phyloP scores from a whole-genome alignment of 1,140 invertebrate species.

The Aphaenogaster floridana region DNA sequence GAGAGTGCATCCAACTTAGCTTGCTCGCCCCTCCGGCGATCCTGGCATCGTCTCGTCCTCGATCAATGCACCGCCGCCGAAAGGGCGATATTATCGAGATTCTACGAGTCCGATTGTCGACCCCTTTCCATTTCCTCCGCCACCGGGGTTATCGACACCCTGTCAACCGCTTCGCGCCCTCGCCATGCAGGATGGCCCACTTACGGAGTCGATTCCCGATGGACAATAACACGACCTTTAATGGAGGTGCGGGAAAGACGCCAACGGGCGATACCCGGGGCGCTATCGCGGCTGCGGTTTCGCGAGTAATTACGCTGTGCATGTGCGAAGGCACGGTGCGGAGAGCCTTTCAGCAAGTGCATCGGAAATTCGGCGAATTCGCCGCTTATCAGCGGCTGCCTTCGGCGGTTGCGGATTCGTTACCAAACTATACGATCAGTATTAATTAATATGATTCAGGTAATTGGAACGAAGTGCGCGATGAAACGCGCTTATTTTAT shows the following conservation, averaged over 20 bases:
- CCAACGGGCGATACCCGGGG: conserved; percentile 17
- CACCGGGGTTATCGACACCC: conserved; percentile 76
- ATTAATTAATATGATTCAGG: conserved; percentile 26
- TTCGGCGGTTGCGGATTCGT: conserved; percentile 8
- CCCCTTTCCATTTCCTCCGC: conserved; percentile 71
- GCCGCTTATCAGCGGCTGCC: conserved; percentile 5
- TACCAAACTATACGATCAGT: background rate
- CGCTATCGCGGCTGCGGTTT: conserved; percentile 45
- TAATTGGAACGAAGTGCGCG: background rate
- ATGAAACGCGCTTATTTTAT: background rate
- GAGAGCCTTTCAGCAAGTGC: background rate
- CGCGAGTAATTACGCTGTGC: conserved; percentile 47
- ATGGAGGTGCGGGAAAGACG: conserved; percentile 54
- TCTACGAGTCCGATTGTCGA: conserved; percentile 72
- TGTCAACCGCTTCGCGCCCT: conserved; percentile 73
- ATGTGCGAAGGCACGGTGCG: conserved; percentile 13
- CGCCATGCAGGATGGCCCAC: conserved; percentile 71
- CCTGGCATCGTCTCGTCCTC: background rate
- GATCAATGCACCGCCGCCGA: background rate
- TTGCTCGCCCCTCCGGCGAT: background rate
- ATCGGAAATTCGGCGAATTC: conserved; percentile 26
- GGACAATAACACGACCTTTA: conserved; percentile 71
- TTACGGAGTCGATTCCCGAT: conserved; percentile 74
- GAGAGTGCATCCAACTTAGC: conserved; percentile 44
- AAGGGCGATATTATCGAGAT: conserved; percentile 74